A percentile compares a stretch with the other conserved stretches of the same genome.
Evolutionary conservation across 53 echinoderm and acorn worm species (phyloP).

Genomic region (Patiria pectinifera): DNA sequence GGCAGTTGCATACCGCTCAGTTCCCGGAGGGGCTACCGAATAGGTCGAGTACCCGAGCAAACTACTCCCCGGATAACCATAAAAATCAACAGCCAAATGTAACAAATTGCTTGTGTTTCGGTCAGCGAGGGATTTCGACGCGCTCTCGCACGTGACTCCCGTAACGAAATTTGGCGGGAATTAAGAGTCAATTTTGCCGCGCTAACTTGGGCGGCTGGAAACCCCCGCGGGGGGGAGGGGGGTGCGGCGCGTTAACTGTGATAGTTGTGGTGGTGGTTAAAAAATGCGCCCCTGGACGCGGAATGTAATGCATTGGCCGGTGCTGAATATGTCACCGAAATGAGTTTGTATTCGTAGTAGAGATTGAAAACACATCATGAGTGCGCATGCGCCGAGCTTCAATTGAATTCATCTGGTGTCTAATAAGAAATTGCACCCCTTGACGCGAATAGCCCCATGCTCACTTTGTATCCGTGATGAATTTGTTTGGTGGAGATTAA

Average conservation of each 20-base stretch:
- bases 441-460: no score
- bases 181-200: constrained; percentile 49
- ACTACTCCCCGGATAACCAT: constrained; percentile 29
- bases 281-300: background rate
- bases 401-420: no score
- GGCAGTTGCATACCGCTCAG: background rate
- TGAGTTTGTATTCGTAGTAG: background rate
- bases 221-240: background rate
- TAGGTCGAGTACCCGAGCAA: constrained; percentile 7
- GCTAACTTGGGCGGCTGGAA: constrained; percentile 22
- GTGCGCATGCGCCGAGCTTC: no score
- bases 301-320: background rate
- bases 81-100: background rate
- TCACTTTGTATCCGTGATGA: background rate
- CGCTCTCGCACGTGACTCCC: constrained; percentile 18
- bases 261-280: background rate
- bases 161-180: constrained; percentile 37
- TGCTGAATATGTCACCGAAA: no score
- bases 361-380: no score
- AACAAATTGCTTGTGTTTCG: constrained; percentile 51
- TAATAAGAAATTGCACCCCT: no score
- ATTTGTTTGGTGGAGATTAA: background rate
- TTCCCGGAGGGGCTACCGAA: background rate
- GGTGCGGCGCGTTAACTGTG: background rate
- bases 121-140: background rate